phyloP scores from a whole-genome alignment of 2,888 invertebrate species.

The Palloptera scutellata region DNA sequence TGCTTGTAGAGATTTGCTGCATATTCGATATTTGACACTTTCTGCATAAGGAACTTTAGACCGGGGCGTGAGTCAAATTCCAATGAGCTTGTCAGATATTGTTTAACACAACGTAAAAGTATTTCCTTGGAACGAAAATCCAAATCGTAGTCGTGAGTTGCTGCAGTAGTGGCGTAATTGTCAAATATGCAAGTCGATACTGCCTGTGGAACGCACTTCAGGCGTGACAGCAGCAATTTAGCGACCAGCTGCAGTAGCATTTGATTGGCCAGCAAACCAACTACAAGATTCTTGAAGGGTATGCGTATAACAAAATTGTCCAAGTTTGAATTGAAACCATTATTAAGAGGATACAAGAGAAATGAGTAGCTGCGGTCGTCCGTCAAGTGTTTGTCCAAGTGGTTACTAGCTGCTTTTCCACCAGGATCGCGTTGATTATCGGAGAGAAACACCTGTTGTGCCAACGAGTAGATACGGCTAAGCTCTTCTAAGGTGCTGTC shows the following conservation, averaged over 20 bases:
- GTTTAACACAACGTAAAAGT: conserved; percentile 79
- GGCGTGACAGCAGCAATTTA: conserved; percentile 81
- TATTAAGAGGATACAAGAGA: conserved; percentile 81
- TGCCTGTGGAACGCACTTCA: conserved; percentile 71
- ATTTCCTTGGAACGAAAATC: conserved; percentile 69
- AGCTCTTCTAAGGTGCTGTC: conserved; percentile 87
- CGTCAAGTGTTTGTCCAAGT: conserved; percentile 66
- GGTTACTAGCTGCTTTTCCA: conserved; percentile 40
- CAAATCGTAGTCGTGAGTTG: conserved; percentile 61
- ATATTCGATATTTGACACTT: conserved; percentile 85
- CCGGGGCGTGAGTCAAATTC: conserved; percentile 92
- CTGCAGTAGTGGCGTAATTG: conserved; percentile 64
- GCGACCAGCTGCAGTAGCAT: conserved; percentile 91
- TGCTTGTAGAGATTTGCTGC: conserved; percentile 93
- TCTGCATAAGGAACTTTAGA: conserved; percentile 91
- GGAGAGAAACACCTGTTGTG: conserved; percentile 85
- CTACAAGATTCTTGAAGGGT: conserved; percentile 85
- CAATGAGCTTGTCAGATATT: conserved; percentile 82
- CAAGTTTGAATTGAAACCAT: conserved; percentile 74
- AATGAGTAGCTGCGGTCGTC: conserved; percentile 91
- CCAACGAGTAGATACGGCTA: conserved; percentile 84
- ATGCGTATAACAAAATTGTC: conserved; percentile 84
- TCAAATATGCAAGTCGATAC: conserved; percentile 64
- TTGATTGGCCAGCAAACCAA: conserved; percentile 90
- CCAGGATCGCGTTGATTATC: conserved; percentile 65